A percentile compares a stretch with the other conserved stretches of the same genome.
phyloP scores from a whole-genome alignment of 1,140 invertebrate species.

The Oncopeltus fasciatus region DNA sequence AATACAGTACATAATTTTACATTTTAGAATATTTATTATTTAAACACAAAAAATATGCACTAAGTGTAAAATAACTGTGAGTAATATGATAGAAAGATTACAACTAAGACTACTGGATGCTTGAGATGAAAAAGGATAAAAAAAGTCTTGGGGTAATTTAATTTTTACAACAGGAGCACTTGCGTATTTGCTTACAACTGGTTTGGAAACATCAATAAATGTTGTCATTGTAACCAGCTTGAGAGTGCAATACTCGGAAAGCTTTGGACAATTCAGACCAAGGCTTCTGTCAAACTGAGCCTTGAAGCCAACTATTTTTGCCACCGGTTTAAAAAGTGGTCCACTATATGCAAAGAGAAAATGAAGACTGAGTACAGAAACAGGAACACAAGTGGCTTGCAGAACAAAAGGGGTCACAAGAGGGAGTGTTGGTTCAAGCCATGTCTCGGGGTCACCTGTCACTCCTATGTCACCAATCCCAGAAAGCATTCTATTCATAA shows the following conservation, averaged over 20 bases:
- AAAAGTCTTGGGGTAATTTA: conserved; percentile 50
- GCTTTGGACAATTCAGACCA: neutral
- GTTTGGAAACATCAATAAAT: conserved; percentile 42
- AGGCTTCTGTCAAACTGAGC: conserved; percentile 27
- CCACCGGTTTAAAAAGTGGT: conserved; percentile 31
- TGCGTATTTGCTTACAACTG: conserved; percentile 37
- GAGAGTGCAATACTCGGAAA: conserved; percentile 18
- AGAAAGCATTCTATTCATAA: neutral
- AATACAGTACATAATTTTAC: too few relatives aligned
- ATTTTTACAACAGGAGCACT: conserved; percentile 43
- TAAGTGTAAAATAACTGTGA: too few relatives aligned
- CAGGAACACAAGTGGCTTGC: conserved; percentile 14
- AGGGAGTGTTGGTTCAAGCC: conserved; percentile 3
- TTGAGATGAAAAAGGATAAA: conserved; percentile 48
- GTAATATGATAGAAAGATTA: too few relatives aligned
- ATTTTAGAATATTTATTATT: too few relatives aligned
- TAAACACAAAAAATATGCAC: too few relatives aligned
- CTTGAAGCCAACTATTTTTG: conserved; percentile 36
- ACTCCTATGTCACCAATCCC: conserved; percentile 9
- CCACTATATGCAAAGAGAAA: conserved; percentile 35
- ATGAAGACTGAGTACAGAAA: conserved; percentile 20
- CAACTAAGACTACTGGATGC: too few relatives aligned
- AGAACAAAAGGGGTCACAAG: conserved; percentile 14
- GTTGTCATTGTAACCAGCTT: conserved; percentile 34
- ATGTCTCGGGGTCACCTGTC: neutral